These are phyloP conservation scores for Tiliacea citrago DNA, from an alignment of 2,888 invertebrate genomes.

Conservation along the genomic window DNA sequence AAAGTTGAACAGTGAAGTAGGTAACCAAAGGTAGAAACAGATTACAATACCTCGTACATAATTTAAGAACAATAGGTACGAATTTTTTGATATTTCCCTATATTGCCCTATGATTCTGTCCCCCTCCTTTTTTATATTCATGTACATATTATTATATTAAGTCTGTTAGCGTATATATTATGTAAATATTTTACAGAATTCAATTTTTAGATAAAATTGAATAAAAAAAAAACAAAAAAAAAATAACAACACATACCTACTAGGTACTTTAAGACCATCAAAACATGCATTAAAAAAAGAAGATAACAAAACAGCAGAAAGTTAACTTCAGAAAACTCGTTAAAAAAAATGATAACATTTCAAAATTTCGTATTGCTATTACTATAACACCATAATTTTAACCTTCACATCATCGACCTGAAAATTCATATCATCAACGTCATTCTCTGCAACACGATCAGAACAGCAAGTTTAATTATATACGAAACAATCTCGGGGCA, in stretches of 20 bases:
- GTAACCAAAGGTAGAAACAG: too few relatives aligned
- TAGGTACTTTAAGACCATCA: not conserved
- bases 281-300: not conserved
- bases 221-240: too few relatives aligned
- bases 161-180: too few relatives aligned
- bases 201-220: too few relatives aligned
- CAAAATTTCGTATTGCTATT: not conserved
- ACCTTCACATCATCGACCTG: not conserved
- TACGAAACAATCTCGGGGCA: constrained; percentile 60
- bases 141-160: too few relatives aligned
- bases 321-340: not conserved
- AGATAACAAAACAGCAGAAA: not conserved
- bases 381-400: constrained; percentile 11
- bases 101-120: too few relatives aligned
- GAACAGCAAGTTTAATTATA: constrained; percentile 61
- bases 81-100: too few relatives aligned
- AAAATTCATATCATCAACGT: constrained; percentile 37
- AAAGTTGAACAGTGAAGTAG: not conserved
- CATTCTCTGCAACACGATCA: constrained; percentile 42
- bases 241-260: too few relatives aligned
- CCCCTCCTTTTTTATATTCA: too few relatives aligned
- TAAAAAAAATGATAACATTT: not conserved
- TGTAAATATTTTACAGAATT: too few relatives aligned
- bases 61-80: not conserved
- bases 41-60: not conserved